phyloP scores from a whole-genome alignment of 2,888 invertebrate species.

The Cerastoderma edule region DNA sequence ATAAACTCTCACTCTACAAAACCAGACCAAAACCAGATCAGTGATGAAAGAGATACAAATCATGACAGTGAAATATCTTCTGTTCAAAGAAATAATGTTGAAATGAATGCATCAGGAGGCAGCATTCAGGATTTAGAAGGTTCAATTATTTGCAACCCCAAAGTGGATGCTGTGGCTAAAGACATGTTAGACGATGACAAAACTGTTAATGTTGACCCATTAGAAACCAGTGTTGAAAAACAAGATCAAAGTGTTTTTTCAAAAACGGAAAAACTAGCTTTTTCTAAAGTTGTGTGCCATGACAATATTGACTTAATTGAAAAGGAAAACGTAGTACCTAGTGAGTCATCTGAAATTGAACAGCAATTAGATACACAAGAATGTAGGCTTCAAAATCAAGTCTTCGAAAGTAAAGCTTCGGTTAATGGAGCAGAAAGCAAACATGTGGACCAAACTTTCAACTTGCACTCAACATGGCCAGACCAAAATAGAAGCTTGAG shows the following conservation, averaged over 20 bases:
- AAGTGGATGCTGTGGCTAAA: background rate
- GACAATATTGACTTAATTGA: constrained; percentile 14
- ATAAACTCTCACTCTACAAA: too few relatives aligned
- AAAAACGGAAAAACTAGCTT: background rate
- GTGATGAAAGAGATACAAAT: background rate
- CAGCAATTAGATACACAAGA: background rate
- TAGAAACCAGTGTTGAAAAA: background rate
- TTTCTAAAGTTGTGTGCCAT: constrained; percentile 30
- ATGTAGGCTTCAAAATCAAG: too few relatives aligned
- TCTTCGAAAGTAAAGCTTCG: too few relatives aligned
- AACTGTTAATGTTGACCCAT: background rate
- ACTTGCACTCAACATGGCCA: too few relatives aligned
- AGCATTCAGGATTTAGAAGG: too few relatives aligned
- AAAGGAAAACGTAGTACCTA: background rate
- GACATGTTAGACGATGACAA: background rate
- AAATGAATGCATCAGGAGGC: background rate
- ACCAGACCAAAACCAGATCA: constrained; percentile 24
- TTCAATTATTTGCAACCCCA: background rate
- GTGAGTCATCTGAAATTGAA: background rate
- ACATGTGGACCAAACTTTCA: too few relatives aligned
- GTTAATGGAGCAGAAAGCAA: too few relatives aligned
- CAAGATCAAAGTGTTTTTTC: background rate
- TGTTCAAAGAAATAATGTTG: background rate
- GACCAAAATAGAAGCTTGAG: constrained; percentile 10
- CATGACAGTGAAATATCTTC: background rate